A percentile compares a stretch with the other conserved stretches of the same genome.
Conservation (phyloP, 2,888 invertebrate species). For the Drosophila ustulata region DNA sequence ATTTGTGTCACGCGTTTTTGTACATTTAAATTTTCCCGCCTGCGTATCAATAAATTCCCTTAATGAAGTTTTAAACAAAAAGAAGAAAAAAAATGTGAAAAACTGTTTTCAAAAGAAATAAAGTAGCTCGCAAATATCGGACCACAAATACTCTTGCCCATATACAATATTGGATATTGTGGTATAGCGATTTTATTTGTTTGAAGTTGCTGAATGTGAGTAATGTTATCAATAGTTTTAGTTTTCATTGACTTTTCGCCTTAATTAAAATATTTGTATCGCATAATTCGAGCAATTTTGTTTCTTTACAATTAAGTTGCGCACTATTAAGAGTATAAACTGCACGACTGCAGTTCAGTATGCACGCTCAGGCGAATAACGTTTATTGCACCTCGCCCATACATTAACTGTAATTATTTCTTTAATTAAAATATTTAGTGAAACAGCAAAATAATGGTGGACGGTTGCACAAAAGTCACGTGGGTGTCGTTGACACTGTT, state of each 20-base stretch:
- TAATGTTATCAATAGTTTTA: neutral
- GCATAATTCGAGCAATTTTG: neutral
- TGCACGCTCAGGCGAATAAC: constrained; percentile 13
- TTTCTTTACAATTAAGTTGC: neutral
- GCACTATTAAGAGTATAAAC: constrained; percentile 7
- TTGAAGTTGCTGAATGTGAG: neutral
- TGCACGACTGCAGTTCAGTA: constrained; percentile 14
- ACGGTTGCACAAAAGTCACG: constrained; percentile 69
- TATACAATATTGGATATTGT: neutral
- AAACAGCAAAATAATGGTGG: constrained; percentile 45
- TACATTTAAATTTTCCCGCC: constrained; percentile 48
- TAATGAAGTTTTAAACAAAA: constrained; percentile 72
- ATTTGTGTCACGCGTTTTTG: constrained; percentile 40
- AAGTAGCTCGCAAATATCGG: neutral
- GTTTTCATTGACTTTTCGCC: too few species aligned
- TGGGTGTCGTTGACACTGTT: constrained; percentile 14
- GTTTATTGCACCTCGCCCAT: constrained; percentile 37
- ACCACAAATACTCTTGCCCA: constrained; percentile 20
- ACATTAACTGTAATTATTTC: constrained; percentile 77
- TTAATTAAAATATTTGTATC: neutral
- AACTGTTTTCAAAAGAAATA: constrained; percentile 15
- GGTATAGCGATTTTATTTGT: too few species aligned
- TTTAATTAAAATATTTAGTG: constrained; percentile 77
- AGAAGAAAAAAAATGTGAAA: constrained; percentile 25
- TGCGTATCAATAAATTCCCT: constrained; percentile 65